Evolutionary conservation across 35 echinoderm and acorn worm genomes (phyloP), one percentile per base, ranked within the genome.

Genomic region (Apostichopus californicus): DNA sequence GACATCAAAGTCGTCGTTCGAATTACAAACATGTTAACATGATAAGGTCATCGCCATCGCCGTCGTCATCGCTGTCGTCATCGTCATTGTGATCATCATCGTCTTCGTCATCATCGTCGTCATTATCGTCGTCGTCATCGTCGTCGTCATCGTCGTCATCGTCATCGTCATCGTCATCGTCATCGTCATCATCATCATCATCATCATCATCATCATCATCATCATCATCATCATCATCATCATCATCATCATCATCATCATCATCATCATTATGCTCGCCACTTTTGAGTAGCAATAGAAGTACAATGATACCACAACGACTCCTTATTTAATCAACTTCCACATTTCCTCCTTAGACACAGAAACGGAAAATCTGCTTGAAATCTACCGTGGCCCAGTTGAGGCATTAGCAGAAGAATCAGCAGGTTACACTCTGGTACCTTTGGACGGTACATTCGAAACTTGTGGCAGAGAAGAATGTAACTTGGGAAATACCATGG

Each of bases 401-500:
- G 89, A 95, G 15, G 64, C 78, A 85, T 77, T 93, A 15, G 82
- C 92, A 17, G 83, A 78, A 13, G 15, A 91, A 6, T 83, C 92
- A 34, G 87, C 95, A 8, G 96, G 96, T 83, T 26, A 78, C 64
- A 83, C 92, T 3, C 65, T 92, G 82, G 87, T 90, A n/a, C 26
- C 57, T 15, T 78, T 98, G 7, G 71, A 92, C 7, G 96, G 95
- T 18, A 25, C 90, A 71, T n/a, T 73, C 12, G 22, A 77, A 14
- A 89, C 73, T 34, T 98, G 96, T 66, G 81, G 87, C 2, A 60
- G 77, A 34, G 64, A 56, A 12, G 96, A 98, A 72, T 98, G 96
- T 89, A 98, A 94, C 80, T 71, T 94, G n/a, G 96, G 96, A 4
- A 98, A 98, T 71, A 28, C 95, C 9, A 79, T 98, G 13, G 92